Base-by-base conservation (phyloP, 2,113 vertebrate genomes). In the Bambusicola thoracicus region DNA sequence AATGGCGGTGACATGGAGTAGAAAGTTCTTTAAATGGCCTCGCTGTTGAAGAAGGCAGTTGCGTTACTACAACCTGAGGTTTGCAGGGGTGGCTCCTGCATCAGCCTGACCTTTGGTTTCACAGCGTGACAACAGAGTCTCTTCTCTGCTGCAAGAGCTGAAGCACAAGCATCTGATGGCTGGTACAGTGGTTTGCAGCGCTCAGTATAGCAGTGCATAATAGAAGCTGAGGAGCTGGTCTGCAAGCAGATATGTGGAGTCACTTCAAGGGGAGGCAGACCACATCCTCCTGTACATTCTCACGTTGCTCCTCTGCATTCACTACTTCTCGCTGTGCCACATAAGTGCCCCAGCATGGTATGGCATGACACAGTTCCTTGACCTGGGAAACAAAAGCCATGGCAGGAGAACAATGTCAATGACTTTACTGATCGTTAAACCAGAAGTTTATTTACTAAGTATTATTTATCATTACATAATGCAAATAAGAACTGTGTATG, bases 161-260 rank as follows among this genome's bases (percentile, higher is more conserved):
- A 93, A 66, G 55, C 15, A 27, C 44, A 62, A 77, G 62, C 6
- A 36, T 24, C 21, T 58, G 44, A 41, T 6, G 36, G 24, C 21
- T 38, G 40, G 48, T 17, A 10, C 67, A 46, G 36, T 4, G 13
- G 43, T 66, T 46, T 68, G 53, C 34, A 81, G 73, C 56, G 69
- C 27, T 22, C 25, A 12, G 0, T 36, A 29, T 0, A 14, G 29
- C 1, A 5, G 41, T 1, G 2, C 34, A 46, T 40, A 46, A 32
- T 19, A 66, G 41, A 78, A 68, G 44, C 1, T 55, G 63, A 87
- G 30, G 36, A 80, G 21, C 0, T 63, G 55, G 38, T 75, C 81
- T 84, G 40, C 83, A 59, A 62, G 59, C 15, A 58, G 62, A 46
- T 41, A 49, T 8, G 11, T 38, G n/a, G 41, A 78, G 74, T 34